Evolutionary conservation across 2,797 vertebrate species (phyloP).

Genomic region (Masticophis lateralis): DNA sequence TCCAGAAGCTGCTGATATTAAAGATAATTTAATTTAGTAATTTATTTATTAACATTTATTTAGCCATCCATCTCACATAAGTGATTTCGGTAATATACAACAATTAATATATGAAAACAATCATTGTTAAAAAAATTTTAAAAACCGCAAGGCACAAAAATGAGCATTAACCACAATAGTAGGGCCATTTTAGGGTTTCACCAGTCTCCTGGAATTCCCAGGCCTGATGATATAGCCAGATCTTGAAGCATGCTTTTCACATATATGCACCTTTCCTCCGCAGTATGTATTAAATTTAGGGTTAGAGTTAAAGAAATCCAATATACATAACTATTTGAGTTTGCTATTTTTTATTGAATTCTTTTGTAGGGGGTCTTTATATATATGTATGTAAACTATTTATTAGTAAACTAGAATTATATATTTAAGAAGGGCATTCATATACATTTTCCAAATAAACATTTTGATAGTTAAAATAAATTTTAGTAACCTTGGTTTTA

Average conservation of each 20-base stretch:
- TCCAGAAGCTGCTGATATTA: background rate
- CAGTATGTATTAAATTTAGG: background rate
- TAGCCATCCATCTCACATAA: background rate
- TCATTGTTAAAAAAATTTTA: too few relatives aligned
- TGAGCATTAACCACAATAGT: background rate
- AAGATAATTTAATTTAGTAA: background rate
- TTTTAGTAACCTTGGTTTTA: background rate
- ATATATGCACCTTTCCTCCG: background rate
- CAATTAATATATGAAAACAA: background rate
- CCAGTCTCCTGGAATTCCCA: background rate
- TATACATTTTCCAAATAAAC: background rate
- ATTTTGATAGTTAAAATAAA: background rate
- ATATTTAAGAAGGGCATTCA: background rate
- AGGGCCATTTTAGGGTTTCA: background rate
- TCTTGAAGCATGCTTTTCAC: background rate
- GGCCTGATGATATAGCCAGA: background rate
- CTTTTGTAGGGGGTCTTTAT: background rate
- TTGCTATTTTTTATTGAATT: background rate
- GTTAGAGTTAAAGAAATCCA: background rate
- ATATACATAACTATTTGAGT: background rate
- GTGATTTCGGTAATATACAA: background rate
- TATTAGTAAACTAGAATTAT: background rate
- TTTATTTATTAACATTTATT: background rate
- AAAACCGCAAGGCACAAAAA: background rate
- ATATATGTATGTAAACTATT: background rate